Percentiles rank a stretch among this genome's conserved stretches.
phyloP scores from a whole-genome alignment of 2,888 invertebrate species.

The Gymnocheta viridis region DNA sequence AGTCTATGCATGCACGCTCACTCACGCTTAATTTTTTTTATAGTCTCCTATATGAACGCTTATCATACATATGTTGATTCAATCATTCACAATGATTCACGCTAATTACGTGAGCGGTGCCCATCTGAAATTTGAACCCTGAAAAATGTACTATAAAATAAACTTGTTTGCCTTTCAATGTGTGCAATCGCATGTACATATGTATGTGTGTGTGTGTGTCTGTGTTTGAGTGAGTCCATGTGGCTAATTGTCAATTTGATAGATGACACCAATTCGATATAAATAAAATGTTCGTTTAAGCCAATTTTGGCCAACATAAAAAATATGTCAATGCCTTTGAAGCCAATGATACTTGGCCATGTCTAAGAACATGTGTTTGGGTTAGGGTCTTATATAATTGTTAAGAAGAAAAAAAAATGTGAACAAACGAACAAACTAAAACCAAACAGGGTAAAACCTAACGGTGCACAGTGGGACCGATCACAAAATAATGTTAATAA shows the following conservation, averaged over 20 bases:
- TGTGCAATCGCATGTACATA: no score
- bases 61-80: no score
- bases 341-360: constrained; percentile 52
- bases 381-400: constrained; percentile 12
- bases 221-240: neutral
- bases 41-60: no score
- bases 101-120: no score
- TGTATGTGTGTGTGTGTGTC: neutral
- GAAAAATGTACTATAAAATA: no score
- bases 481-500: neutral
- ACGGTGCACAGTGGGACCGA: neutral
- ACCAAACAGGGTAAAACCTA: constrained; percentile 1
- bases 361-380: neutral
- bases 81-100: no score
- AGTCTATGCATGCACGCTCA: no score
- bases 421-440: neutral
- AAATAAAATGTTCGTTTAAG: constrained; percentile 52
- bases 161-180: no score
- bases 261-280: constrained; percentile 60
- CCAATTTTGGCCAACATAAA: constrained; percentile 51
- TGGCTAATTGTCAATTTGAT: constrained; percentile 45
- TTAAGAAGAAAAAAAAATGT: constrained; percentile 11
- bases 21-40: no score
- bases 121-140: no score
- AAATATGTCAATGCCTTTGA: constrained; percentile 51